phyloP scores from a whole-genome alignment of 1,140 invertebrate species.

The Monochamus saltuarius region DNA sequence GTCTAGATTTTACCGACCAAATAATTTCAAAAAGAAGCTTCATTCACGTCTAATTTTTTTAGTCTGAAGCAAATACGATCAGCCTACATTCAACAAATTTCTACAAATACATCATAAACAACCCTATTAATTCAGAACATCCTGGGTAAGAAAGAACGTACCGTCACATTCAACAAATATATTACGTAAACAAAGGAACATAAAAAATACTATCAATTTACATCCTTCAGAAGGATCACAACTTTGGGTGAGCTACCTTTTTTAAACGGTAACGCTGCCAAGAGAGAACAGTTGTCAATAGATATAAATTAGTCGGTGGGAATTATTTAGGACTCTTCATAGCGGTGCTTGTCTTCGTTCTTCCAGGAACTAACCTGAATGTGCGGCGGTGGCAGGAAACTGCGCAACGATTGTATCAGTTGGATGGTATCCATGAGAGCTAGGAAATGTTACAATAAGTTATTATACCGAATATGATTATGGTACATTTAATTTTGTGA shows the following conservation, averaged over 20 bases:
- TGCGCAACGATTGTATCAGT: conserved; percentile 77
- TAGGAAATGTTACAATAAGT: conserved; percentile 51
- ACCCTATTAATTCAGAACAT: too few species aligned
- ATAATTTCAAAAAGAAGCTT: too few species aligned
- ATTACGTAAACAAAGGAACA: conserved; percentile 9
- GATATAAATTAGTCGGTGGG: not conserved
- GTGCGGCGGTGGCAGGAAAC: conserved; percentile 79
- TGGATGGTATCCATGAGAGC: conserved; percentile 83
- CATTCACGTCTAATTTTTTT: too few species aligned
- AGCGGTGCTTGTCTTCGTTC: conserved; percentile 78
- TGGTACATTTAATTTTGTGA: not conserved
- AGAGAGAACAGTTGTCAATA: not conserved
- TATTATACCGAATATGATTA: not conserved
- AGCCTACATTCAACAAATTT: too few species aligned
- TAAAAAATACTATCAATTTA: conserved; percentile 15
- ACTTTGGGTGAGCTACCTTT: not conserved
- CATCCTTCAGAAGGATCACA: conserved; percentile 15
- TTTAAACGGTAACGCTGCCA: not conserved
- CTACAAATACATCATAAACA: too few species aligned
- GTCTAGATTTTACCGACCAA: too few species aligned
- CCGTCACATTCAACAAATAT: not conserved
- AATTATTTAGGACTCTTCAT: conserved; percentile 46
- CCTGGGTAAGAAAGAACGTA: too few species aligned
- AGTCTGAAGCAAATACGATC: too few species aligned
- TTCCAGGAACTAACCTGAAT: conserved; percentile 86